Evolutionary conservation across 2,888 invertebrate genomes (phyloP).

Genomic region (Epiblema foenella): DNA sequence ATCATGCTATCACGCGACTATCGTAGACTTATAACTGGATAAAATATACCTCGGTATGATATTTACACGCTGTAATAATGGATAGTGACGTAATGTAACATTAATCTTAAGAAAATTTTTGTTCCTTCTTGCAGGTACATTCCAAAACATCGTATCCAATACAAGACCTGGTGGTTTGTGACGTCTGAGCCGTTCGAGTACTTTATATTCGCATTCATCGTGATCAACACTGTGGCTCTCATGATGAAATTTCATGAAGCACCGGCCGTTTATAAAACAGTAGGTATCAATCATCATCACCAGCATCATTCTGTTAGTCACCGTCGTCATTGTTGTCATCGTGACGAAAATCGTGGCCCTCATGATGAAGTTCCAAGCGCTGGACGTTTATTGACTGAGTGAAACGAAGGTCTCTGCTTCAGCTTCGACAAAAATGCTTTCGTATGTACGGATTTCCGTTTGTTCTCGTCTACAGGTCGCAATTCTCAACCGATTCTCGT

Average conservation of each 20-base stretch:
- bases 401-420: no score
- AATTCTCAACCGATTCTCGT: no score
- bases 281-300: not conserved
- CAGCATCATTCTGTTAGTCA: not conserved
- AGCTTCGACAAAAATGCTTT: no score
- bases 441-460: no score
- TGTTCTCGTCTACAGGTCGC: no score
- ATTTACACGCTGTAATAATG: no score
- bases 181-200: slow-evolving; percentile 99
- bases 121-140: slow-evolving; percentile 89
- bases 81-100: no score
- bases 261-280: not conserved
- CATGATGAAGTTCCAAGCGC: no score
- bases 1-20: no score
- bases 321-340: slow-evolving; percentile 84
- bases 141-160: slow-evolving; percentile 98
- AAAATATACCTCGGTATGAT: no score
- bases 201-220: slow-evolving; percentile 98
- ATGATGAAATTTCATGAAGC: slow-evolving; percentile 98
- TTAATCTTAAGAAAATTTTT: not conserved
- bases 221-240: slow-evolving; percentile 97
- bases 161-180: slow-evolving; percentile 99
- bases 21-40: no score
- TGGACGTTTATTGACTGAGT: no score
- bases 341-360: slow-evolving; percentile 96